Percentiles rank a stretch among this genome's conserved stretches.
Evolutionary conservation across 2,797 vertebrate genomes (phyloP).

Genomic region (Prionace glauca): DNA sequence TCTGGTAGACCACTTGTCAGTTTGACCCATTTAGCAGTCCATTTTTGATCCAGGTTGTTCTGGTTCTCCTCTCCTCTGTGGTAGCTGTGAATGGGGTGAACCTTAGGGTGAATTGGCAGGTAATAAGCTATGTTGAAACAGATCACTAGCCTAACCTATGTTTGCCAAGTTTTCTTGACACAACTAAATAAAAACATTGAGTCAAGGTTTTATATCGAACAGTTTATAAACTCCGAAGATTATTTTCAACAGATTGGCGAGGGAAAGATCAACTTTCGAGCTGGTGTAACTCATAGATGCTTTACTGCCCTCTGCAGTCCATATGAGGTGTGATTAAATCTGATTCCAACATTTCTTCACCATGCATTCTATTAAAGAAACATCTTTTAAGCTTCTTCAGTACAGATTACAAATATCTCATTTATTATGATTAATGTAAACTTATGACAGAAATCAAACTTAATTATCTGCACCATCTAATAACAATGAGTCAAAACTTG

Average conservation of each 20-base stretch:
- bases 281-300: neutral
- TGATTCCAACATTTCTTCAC: too few relatives aligned
- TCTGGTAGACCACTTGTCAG: neutral
- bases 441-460: neutral
- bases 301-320: slow-evolving; percentile 14
- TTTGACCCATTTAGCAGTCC: neutral
- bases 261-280: neutral
- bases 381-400: neutral
- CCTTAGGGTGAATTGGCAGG: neutral
- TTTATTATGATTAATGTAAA: neutral
- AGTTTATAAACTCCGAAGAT: neutral
- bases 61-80: neutral
- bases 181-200: neutral
- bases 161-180: neutral
- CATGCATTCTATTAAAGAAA: neutral
- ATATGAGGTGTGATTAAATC: neutral
- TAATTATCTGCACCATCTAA: neutral
- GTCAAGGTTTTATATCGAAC: neutral
- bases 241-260: neutral
- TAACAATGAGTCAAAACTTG: neutral
- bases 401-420: neutral
- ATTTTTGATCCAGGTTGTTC: neutral
- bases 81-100: neutral
- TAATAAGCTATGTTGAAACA: neutral
- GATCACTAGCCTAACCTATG: neutral